Evolutionary conservation across 2,113 vertebrate genomes (phyloP).

Genomic region (Hyperopisus bebe): DNA sequence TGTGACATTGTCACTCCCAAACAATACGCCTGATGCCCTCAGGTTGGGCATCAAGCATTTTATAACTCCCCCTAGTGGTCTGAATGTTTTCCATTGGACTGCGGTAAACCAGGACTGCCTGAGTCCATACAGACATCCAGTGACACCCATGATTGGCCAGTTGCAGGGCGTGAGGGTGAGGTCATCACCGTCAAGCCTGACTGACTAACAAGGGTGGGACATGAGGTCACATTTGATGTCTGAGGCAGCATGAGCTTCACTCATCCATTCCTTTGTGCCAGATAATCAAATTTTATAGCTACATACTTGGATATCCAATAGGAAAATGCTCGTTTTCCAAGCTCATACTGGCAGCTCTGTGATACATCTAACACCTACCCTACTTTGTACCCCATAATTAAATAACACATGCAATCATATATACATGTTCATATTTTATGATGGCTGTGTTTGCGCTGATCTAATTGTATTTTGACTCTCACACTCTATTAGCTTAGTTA

Average conservation of each 20-base stretch:
- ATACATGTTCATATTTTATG: neutral
- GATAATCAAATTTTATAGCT: neutral
- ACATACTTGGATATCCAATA: neutral
- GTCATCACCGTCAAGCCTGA: neutral
- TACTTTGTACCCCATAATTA: neutral
- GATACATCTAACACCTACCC: neutral
- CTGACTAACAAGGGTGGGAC: neutral
- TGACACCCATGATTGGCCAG: neutral
- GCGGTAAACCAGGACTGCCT: neutral
- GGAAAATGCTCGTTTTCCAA: neutral
- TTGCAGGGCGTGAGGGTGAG: neutral
- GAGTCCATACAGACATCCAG: neutral
- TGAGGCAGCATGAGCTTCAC: neutral
- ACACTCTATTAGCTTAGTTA: neutral
- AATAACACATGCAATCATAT: neutral
- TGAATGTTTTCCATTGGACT: neutral
- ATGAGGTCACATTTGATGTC: neutral
- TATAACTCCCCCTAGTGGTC: neutral
- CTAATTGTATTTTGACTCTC: conserved; percentile 3
- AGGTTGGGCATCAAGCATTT: neutral
- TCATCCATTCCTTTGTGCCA: neutral
- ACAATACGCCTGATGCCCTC: neutral
- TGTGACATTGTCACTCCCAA: neutral
- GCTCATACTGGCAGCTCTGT: neutral
- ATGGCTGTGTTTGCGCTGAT: neutral